Evolutionary conservation across 2,113 vertebrate species (phyloP).

Genomic region (Grallaria varia): DNA sequence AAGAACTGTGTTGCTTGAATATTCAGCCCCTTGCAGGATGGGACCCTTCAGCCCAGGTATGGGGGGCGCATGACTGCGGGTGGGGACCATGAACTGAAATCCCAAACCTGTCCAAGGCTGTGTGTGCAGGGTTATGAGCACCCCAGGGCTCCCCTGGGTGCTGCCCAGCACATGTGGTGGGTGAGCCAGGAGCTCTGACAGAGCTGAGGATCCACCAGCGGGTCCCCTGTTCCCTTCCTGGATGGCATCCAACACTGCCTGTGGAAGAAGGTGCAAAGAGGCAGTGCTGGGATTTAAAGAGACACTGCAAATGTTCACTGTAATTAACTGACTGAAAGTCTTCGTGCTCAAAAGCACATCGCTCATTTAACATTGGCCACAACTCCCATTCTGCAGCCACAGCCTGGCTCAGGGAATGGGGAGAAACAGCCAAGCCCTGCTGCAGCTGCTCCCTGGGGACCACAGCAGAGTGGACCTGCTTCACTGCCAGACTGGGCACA

Average conservation of each 20-base stretch:
- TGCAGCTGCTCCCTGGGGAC: neutral
- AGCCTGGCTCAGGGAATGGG: neutral
- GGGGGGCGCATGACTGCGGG: rapidly evolving
- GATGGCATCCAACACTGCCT: neutral
- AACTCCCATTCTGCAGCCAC: neutral
- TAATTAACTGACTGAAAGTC: neutral
- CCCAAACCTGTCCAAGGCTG: rapidly evolving
- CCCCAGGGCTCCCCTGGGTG: neutral
- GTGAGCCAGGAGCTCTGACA: neutral
- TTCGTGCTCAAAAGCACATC: neutral
- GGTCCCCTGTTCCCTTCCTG: neutral
- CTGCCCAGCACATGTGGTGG: neutral
- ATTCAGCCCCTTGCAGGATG: neutral
- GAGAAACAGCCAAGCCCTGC: neutral
- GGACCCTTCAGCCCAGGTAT: neutral
- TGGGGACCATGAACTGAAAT: neutral
- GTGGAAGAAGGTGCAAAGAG: neutral
- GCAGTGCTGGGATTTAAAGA: neutral
- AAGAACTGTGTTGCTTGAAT: rapidly evolving
- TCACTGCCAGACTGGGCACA: rapidly evolving
- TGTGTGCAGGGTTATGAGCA: neutral
- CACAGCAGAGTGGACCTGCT: rapidly evolving
- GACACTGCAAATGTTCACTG: neutral
- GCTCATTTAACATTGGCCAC: neutral
- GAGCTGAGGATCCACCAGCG: neutral